Conservation (phyloP, 2,113 vertebrate species). For the Rousettus leschenaultii region DNA sequence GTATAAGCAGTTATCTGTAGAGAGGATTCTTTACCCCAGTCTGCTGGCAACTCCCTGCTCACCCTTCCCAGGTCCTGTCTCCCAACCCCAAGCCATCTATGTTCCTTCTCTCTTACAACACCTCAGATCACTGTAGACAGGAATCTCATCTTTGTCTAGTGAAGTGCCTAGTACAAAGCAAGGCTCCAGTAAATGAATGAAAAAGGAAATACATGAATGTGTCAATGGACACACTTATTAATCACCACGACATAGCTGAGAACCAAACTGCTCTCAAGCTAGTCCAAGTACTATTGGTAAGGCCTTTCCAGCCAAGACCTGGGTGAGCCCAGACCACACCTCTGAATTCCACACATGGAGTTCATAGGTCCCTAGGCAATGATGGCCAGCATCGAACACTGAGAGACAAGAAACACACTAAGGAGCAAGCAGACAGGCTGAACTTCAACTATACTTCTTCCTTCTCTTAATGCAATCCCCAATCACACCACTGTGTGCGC, state of each 20-base stretch:
- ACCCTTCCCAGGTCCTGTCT: not conserved
- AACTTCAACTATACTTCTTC: not conserved
- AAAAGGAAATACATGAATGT: not conserved
- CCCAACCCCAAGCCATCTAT: not conserved
- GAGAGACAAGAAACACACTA: not conserved
- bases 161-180: not conserved
- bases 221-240: not conserved
- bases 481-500: fast-evolving
- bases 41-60: not conserved
- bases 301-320: not conserved
- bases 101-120: not conserved
- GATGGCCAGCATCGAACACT: not conserved
- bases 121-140: not conserved
- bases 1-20: not conserved
- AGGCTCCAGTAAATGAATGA: not conserved
- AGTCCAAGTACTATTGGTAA: not conserved
- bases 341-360: not conserved
- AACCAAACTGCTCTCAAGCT: not conserved
- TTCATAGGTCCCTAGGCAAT: not conserved
- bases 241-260: not conserved
- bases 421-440: not conserved
- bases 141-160: not conserved
- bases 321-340: not conserved
- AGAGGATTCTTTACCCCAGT: not conserved
- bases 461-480: not conserved